Conservation (phyloP, 2,113 vertebrate species). For the Macroglossus sobrinus region DNA sequence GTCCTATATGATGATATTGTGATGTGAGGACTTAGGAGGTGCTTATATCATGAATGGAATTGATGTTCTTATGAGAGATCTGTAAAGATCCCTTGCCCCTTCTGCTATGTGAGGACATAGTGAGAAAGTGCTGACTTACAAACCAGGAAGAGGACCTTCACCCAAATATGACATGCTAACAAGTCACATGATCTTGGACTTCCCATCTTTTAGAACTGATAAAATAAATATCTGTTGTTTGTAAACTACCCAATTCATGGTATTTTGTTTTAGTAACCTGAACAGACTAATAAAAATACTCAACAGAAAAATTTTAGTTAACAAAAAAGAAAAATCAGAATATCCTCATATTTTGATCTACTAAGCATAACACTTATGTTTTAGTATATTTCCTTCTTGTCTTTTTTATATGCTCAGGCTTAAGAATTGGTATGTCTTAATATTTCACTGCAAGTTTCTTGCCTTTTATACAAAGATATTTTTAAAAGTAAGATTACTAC, state of each 20-base stretch:
- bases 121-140: background rate
- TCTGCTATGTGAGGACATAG: background rate
- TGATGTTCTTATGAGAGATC: background rate
- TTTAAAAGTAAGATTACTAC: background rate
- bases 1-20: background rate
- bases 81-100: background rate
- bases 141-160: background rate
- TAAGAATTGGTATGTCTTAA: background rate
- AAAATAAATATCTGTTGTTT: background rate
- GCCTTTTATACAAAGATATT: background rate
- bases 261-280: background rate
- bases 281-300: background rate
- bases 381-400: background rate
- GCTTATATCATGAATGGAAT: background rate
- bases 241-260: background rate
- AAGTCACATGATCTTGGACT: background rate
- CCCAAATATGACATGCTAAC: background rate
- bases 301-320: constrained; percentile 19
- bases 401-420: background rate
- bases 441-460: background rate
- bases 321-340: background rate
- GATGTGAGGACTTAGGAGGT: background rate
- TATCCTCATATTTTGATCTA: background rate
- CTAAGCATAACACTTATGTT: background rate
- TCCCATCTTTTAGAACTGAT: background rate